These are phyloP conservation scores for Dryomyza anilis DNA, from an alignment of 2,888 invertebrate genomes.

Conservation along the genomic window DNA sequence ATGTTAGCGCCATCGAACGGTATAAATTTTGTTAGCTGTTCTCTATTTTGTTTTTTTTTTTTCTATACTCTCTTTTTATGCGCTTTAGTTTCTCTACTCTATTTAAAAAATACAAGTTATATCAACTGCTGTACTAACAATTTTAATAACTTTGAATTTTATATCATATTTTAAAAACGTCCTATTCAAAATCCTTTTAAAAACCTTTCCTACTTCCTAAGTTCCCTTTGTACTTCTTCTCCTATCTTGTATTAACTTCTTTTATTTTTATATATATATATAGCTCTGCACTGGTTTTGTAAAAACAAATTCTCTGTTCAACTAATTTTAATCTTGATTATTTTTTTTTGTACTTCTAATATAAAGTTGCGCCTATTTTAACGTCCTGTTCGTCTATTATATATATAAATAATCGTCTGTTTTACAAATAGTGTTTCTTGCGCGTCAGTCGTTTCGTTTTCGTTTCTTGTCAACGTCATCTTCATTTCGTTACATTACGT, in stretches of 20 bases:
- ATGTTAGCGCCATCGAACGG: conserved; percentile 92
- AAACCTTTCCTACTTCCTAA: neutral
- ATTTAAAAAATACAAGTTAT: neutral
- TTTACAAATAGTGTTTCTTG: conserved; percentile 3
- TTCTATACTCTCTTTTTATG: neutral
- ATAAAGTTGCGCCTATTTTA: conserved; percentile 13
- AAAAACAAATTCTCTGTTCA: conserved; percentile 29
- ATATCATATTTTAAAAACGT: neutral
- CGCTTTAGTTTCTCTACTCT: conserved; percentile 2
- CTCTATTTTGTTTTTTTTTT: too few species aligned
- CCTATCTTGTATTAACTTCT: conserved; percentile 4
- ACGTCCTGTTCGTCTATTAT: too few species aligned
- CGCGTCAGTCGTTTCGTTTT: too few species aligned
- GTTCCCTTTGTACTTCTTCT: neutral
- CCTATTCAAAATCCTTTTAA: too few species aligned
- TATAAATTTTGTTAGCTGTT: conserved; percentile 52
- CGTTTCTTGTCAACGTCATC: neutral
- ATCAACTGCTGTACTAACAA: conserved; percentile 14
- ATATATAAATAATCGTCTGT: too few species aligned
- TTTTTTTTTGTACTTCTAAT: conserved; percentile 1
- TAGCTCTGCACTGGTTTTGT: conserved; percentile 62
- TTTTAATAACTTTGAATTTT: neutral
- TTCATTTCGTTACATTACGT: too few species aligned
- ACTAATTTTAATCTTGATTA: conserved; percentile 19
- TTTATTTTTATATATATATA: conserved; percentile 34